phyloP scores from a whole-genome alignment of 2,888 invertebrate species.

The Dryobota labecula region DNA sequence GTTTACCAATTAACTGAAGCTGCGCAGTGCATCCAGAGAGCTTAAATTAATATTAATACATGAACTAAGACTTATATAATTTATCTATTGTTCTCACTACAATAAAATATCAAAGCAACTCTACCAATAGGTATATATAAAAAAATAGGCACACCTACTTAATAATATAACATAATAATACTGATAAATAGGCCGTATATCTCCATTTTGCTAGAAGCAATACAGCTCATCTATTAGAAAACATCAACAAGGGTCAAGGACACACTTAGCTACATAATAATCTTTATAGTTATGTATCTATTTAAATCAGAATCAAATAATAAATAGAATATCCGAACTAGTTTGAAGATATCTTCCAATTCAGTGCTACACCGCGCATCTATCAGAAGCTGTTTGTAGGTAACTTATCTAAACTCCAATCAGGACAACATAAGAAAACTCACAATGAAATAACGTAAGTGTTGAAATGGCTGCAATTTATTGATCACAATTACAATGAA shows the following conservation, averaged over 20 bases:
- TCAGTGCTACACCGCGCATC: slow-evolving; percentile 11
- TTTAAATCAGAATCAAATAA: slow-evolving; percentile 34
- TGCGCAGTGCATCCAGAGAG: slow-evolving; percentile 12
- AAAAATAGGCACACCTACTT: slow-evolving; percentile 19
- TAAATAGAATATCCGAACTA: slow-evolving; percentile 20
- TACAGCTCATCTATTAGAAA: slow-evolving; percentile 17
- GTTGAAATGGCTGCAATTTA: slow-evolving; percentile 7
- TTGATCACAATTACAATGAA: slow-evolving; percentile 13
- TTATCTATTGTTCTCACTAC: slow-evolving; percentile 31
- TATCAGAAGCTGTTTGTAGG: slow-evolving; percentile 15
- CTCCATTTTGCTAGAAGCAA: slow-evolving; percentile 20
- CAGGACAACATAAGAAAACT: slow-evolving; percentile 28
- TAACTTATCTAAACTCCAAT: slow-evolving; percentile 16
- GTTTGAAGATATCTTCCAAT: slow-evolving; percentile 5
- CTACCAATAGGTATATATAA: not conserved
- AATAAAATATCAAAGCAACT: slow-evolving; percentile 36
- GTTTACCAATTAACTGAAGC: slow-evolving; percentile 33
- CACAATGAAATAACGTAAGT: not conserved
- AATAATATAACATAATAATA: slow-evolving; percentile 49
- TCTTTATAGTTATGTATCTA: slow-evolving; percentile 19
- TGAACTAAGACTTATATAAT: slow-evolving; percentile 21
- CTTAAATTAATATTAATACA: not conserved
- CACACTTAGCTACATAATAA: slow-evolving; percentile 4
- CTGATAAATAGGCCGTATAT: slow-evolving; percentile 48
- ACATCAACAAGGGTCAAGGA: slow-evolving; percentile 7